phyloP scores from a whole-genome alignment of 2,888 invertebrate species.

The Brenthis daphne region DNA sequence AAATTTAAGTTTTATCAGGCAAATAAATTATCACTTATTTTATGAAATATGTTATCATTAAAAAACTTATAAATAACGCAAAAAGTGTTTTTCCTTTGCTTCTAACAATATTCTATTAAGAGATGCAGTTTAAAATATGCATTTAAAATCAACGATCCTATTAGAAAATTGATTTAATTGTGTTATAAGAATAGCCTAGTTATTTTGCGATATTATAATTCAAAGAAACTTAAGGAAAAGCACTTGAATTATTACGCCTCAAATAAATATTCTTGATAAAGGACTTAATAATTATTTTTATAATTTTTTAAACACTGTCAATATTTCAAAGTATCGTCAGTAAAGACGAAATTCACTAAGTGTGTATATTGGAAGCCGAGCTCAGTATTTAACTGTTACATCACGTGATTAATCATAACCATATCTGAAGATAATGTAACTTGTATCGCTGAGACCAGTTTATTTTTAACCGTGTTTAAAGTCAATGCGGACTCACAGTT shows the following conservation, averaged over 20 bases:
- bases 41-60: conserved; percentile 1
- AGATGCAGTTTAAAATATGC: too few relatives aligned
- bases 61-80: conserved; percentile 1
- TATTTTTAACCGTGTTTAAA: conserved; percentile 7
- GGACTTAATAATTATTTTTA: too few relatives aligned
- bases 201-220: too few relatives aligned
- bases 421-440: conserved; percentile 36
- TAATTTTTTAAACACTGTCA: too few relatives aligned
- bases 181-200: too few relatives aligned
- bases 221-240: too few relatives aligned
- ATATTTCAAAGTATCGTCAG: too few relatives aligned
- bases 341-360: neutral
- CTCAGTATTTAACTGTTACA: conserved; percentile 35
- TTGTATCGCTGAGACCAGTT: conserved; percentile 38
- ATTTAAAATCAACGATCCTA: too few relatives aligned
- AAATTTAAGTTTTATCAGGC: neutral
- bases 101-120: neutral
- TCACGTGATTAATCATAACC: conserved; percentile 48
- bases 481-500: conserved; percentile 1
- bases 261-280: too few relatives aligned
- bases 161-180: too few relatives aligned
- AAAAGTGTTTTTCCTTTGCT: neutral
- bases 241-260: too few relatives aligned
- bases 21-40: neutral
- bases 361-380: conserved; percentile 24